Base-by-base conservation (phyloP, 2,888 invertebrate species). In the Coremacera marginata region DNA sequence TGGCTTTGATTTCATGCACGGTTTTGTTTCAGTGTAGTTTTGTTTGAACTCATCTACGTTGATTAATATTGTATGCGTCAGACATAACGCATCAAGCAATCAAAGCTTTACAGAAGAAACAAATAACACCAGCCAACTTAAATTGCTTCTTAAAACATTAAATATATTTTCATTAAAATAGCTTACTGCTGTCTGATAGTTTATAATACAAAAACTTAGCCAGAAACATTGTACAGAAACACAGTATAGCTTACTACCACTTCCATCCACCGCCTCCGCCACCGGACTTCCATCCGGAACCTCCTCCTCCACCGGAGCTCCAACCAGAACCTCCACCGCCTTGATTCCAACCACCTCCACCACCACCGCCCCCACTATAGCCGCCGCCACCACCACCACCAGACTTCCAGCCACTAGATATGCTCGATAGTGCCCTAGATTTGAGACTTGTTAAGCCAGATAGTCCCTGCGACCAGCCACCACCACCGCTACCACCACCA, bases 191-290 rank as follows among this genome's bases (percentile, higher is more conserved):
- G 22, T 19, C 0, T 2, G 2, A 57, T 70, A 14, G 16, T 68
- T 62, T 76, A 31, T 60, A 25, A 19, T 51, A 25, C 19, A 65
- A 51, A 9, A 22, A 62, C 31, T 31, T 78, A 63, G 80, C 80
- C 81, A 71, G 78, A 78, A n/a, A n/a, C n/a, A n/a, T n/a, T n/a
- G n/a, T n/a, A 77, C n/a, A 79, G 11, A 77, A n/a, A n/a, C n/a
- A 70, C 0, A 60, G 16, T 37, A 19, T 71, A 72, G 52, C 72
- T 68, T 27, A 75, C 77, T 77, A 79, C 72, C 80, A 79, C 70
- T 82, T 80, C 84, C 84, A 83, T 57, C 80, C 84, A n/a, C 82
- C 80, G 49, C 83, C 82, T 51, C 85, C 79, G 7, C 82, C 79
- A 51, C 81, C 78, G 0, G 78, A 71, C 37, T 80, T 83, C 86